Conservation (phyloP, 2,113 vertebrate genomes). For the Sula dactylatra region DNA sequence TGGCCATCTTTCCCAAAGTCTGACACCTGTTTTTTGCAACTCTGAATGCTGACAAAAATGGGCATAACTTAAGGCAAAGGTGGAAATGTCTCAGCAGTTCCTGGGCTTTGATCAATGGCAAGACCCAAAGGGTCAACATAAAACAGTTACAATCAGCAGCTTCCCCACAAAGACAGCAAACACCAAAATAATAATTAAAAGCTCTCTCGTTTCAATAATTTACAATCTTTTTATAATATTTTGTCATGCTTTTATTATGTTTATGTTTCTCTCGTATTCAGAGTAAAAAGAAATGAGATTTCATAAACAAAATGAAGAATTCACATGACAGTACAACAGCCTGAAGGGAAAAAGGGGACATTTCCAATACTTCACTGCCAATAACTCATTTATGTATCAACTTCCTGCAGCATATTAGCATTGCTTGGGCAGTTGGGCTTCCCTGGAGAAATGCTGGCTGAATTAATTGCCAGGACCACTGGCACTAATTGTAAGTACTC, state of each 20-base stretch:
- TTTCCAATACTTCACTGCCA: not conserved
- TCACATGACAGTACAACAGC: not conserved
- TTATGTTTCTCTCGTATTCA: not conserved
- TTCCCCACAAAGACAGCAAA: not conserved
- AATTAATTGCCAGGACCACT: conserved; percentile 9
- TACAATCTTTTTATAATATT: not conserved
- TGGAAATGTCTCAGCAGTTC: not conserved
- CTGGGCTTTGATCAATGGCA: not conserved
- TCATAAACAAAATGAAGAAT: not conserved
- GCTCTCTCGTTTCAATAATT: not conserved
- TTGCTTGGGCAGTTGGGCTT: not conserved
- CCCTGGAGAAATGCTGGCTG: conserved; percentile 3
- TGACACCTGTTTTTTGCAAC: not conserved
- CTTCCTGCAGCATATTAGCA: not conserved
- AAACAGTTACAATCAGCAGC: not conserved
- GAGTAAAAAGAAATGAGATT: not conserved
- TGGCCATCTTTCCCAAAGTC: not conserved
- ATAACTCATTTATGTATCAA: not conserved
- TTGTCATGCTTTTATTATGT: not conserved
- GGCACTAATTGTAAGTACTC: not conserved
- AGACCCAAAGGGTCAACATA: not conserved
- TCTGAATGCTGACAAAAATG: not conserved
- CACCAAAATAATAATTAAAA: not conserved
- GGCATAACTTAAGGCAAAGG: not conserved
- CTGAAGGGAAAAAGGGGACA: not conserved